A percentile compares a stretch with the other conserved stretches of the same genome.
phyloP scores from a whole-genome alignment of 2,888 invertebrate genomes.

The Danaus chrysippus region DNA sequence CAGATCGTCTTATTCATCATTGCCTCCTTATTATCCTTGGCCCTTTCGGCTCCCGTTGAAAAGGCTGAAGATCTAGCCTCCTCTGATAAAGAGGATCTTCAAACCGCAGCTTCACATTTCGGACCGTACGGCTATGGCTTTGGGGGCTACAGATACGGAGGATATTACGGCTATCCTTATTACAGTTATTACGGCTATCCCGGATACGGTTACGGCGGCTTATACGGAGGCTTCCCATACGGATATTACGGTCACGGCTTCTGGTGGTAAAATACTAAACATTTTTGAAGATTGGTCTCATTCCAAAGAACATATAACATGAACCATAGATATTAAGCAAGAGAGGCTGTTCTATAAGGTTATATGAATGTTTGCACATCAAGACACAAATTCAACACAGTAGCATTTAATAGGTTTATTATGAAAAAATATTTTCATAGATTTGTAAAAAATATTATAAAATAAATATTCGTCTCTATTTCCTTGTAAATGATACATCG shows the following conservation, averaged over 20 bases:
- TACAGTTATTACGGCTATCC: constrained; percentile 34
- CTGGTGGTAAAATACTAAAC: constrained; percentile 29
- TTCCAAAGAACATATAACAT: neutral
- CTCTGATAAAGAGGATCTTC: constrained; percentile 60
- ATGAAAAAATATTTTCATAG: too few relatives aligned
- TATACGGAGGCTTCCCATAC: constrained; percentile 31
- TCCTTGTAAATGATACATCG: too few relatives aligned
- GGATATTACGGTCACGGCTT: constrained; percentile 34
- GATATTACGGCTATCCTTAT: constrained; percentile 37
- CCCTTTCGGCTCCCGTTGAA: constrained; percentile 54
- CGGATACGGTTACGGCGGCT: constrained; percentile 31
- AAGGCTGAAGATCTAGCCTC: constrained; percentile 46
- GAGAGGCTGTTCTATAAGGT: constrained; percentile 2
- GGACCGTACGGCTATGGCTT: constrained; percentile 46
- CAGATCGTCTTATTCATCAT: constrained; percentile 52
- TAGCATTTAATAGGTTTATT: too few relatives aligned
- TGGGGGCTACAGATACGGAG: constrained; percentile 38
- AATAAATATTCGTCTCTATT: too few relatives aligned
- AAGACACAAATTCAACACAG: too few relatives aligned
- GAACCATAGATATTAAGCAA: constrained; percentile 1
- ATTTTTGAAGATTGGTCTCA: neutral
- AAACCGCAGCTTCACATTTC: constrained; percentile 66
- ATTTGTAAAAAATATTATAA: too few relatives aligned
- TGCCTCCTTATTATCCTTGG: constrained; percentile 47
- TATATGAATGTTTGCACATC: constrained; percentile 13